Evolutionary conservation across 2,888 invertebrate genomes (phyloP), one percentile per base, ranked within the genome.

Genomic region (Matsumyia berberina): DNA sequence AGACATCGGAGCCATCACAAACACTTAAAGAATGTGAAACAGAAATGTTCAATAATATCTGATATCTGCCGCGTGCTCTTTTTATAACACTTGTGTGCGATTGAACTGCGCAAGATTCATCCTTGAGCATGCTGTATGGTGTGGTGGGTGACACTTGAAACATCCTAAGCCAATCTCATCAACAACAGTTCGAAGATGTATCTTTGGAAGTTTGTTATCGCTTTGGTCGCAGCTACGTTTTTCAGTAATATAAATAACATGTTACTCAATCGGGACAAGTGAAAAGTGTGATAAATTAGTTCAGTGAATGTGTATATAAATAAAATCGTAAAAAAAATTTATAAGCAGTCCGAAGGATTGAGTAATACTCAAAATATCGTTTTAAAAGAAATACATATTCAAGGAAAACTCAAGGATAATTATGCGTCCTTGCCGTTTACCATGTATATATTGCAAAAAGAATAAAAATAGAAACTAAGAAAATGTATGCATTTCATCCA

Each of bases 131-230:
- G 17, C 46, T 24, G 24, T 24, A n/a, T n/a, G 72, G 35, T 51
- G 42, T 39, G 46, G 57, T 33, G 44, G 51, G 62, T 62, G 62
- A 24, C 66, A 66, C 79, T 67, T 58, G 17, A 19, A 53, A 51
- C 66, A 66, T 67, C 66, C 44, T 67, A 33, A 46, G 42, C 3
- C 42, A 73, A 53, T 66, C 53, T 80, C 58, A 44, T 73, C 44
- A 53, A 80, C 53, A 58, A 58, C 79, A 80, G 73, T 80, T 66
- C 19, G 19, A 66, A 66, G 57, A 67, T 51, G 57, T 80, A 35
- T 53, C 44, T 66, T 64, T 46, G 15, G 53, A 49, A 49, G 42
- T 44, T 35, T 24, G 51, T 51, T 51, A 12, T 55, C 35, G 24
- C 60, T 12, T 24, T 4, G 33, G 42, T 31, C 9, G 55, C 44